phyloP scores from a whole-genome alignment of 2,113 vertebrate species.

The Phaethornis superciliosus region DNA sequence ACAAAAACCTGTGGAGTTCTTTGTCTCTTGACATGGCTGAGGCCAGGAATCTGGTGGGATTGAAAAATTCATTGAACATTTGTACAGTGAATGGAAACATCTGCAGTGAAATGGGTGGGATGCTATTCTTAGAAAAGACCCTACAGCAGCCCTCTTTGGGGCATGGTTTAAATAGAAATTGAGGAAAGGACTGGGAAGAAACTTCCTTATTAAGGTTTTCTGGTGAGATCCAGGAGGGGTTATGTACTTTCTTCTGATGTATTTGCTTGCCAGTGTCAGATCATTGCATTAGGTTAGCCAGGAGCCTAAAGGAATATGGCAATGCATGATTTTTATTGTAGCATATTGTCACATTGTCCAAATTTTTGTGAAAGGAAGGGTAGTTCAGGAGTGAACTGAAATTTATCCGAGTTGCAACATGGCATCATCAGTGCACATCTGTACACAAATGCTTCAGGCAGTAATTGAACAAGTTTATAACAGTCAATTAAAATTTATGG shows the following conservation, averaged over 20 bases:
- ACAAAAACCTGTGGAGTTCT: slow-evolving; percentile 63
- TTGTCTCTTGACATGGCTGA: slow-evolving; percentile 52
- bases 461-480: not conserved
- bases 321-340: not conserved
- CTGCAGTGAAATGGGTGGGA: slow-evolving; percentile 62
- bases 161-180: not conserved
- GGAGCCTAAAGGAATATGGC: not conserved
- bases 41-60: slow-evolving; percentile 53
- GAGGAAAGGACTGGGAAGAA: not conserved
- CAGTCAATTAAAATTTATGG: slow-evolving; percentile 26
- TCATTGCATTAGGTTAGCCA: not conserved
- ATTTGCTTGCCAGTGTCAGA: not conserved
- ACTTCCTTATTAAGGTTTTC: slow-evolving; percentile 33
- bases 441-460: not conserved
- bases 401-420: not conserved
- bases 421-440: slow-evolving; percentile 6
- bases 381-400: not conserved
- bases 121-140: slow-evolving; percentile 51
- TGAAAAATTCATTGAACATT: slow-evolving; percentile 63
- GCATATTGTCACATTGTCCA: not conserved
- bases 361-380: not conserved
- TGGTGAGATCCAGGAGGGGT: not conserved
- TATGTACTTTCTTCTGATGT: not conserved
- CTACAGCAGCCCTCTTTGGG: slow-evolving; percentile 25
- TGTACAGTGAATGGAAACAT: slow-evolving; percentile 69